phyloP scores from a whole-genome alignment of 2,797 vertebrate genomes.

The Intellagama lesueurii region DNA sequence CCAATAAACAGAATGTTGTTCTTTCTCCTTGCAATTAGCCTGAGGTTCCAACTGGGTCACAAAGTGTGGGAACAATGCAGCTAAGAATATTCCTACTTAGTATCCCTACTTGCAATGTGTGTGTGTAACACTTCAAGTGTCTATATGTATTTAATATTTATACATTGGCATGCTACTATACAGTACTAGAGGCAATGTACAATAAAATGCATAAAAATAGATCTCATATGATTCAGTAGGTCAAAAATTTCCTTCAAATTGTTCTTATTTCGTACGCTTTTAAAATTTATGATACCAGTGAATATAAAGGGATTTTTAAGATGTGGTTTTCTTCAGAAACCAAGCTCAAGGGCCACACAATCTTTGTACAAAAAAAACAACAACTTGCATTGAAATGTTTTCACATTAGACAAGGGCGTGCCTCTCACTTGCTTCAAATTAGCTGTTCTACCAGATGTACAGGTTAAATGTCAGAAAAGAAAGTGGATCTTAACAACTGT shows the following conservation, averaged over 20 bases:
- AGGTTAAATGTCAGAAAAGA: background rate
- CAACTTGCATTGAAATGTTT: background rate
- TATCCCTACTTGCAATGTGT: background rate
- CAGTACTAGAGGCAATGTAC: background rate
- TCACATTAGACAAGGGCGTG: background rate
- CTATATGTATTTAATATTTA: background rate
- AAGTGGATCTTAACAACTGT: background rate
- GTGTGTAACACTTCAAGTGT: background rate
- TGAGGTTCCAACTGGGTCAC: background rate
- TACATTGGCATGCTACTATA: background rate
- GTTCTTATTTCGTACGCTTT: background rate
- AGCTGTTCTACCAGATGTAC: background rate
- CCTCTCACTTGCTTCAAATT: background rate
- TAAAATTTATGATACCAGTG: background rate
- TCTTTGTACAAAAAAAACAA: background rate
- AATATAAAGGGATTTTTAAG: background rate
- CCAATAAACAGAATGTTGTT: background rate
- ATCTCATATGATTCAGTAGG: background rate
- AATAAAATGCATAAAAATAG: conserved; percentile 7
- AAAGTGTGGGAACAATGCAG: background rate
- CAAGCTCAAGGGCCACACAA: background rate
- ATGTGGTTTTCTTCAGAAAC: background rate
- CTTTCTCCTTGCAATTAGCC: background rate
- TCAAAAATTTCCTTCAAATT: background rate
- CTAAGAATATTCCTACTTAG: background rate